Conservation (phyloP, 2,888 invertebrate genomes). For the Rapana venosa region DNA sequence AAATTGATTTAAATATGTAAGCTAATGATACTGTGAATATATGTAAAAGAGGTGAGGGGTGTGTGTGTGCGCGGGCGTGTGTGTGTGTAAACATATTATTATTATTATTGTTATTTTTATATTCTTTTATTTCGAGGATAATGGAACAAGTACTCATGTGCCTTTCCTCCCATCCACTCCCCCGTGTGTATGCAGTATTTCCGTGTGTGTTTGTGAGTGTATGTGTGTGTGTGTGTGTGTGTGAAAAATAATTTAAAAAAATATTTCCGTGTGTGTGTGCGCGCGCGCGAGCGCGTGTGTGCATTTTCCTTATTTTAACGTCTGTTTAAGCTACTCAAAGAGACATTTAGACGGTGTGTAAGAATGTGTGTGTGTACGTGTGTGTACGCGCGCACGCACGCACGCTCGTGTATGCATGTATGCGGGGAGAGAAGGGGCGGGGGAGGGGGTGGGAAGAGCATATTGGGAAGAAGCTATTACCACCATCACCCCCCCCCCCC, state of each 20-base stretch:
- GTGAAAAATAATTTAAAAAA: neutral
- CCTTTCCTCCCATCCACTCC: no score
- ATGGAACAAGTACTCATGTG: no score
- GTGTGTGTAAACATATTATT: neutral
- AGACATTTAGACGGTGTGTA: no score
- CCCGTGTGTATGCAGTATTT: neutral
- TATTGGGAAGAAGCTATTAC: no score
- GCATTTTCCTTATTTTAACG: no score
- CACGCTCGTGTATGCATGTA: neutral
- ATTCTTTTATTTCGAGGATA: no score
- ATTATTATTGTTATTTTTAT: no score
- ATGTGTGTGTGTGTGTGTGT: slow-evolving; percentile 11
- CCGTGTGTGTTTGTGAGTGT: neutral
- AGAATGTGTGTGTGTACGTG: neutral
- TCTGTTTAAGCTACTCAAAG: no score
- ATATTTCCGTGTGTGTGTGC: neutral
- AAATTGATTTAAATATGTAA: no score
- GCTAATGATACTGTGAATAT: no score
- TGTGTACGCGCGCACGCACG: neutral
- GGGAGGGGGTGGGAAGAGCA: neutral
- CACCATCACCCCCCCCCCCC: no score
- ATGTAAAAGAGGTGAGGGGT: no score
- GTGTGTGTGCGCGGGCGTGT: neutral
- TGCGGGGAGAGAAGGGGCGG: neutral
- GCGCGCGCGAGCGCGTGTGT: neutral